phyloP scores from a whole-genome alignment of 2,797 vertebrate species.

The Austrolebias charrua region DNA sequence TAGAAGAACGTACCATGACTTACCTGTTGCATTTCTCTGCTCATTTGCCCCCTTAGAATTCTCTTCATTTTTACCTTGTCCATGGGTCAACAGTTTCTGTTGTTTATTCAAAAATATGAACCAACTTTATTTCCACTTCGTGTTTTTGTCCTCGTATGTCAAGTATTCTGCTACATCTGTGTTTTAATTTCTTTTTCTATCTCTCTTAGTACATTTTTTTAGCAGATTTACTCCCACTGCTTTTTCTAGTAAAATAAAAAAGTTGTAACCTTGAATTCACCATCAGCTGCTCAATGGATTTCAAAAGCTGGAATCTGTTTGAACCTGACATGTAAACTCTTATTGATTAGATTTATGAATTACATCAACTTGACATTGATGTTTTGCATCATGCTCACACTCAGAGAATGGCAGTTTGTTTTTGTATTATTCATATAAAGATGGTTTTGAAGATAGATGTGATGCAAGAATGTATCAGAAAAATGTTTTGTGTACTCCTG shows the following conservation, averaged over 20 bases:
- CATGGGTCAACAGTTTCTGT: conserved; percentile 21
- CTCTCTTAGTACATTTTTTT: background rate
- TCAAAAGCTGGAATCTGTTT: conserved; percentile 10
- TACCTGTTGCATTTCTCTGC: background rate
- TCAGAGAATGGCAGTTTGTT: conserved; percentile 42
- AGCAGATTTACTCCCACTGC: background rate
- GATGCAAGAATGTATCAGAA: conserved; percentile 40
- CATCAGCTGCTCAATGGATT: conserved; percentile 4
- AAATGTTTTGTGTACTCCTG: conserved; percentile 15
- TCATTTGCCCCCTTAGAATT: conserved; percentile 7
- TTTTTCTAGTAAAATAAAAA: background rate
- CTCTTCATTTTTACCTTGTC: conserved; percentile 3
- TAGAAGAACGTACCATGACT: too few relatives aligned
- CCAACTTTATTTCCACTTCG: background rate
- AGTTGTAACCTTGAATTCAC: conserved; percentile 25
- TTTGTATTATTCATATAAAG: conserved; percentile 41
- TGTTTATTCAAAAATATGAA: conserved; percentile 13
- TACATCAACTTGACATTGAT: conserved; percentile 48
- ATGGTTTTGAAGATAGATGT: conserved; percentile 34
- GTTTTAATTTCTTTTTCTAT: conserved; percentile 1
- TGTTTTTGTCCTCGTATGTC: background rate
- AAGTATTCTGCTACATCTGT: background rate
- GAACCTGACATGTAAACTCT: conserved; percentile 11
- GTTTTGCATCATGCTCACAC: conserved; percentile 36
- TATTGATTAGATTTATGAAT: conserved; percentile 48